phyloP scores from a whole-genome alignment of 2,113 vertebrate genomes.

The Hiodon alosoides region DNA sequence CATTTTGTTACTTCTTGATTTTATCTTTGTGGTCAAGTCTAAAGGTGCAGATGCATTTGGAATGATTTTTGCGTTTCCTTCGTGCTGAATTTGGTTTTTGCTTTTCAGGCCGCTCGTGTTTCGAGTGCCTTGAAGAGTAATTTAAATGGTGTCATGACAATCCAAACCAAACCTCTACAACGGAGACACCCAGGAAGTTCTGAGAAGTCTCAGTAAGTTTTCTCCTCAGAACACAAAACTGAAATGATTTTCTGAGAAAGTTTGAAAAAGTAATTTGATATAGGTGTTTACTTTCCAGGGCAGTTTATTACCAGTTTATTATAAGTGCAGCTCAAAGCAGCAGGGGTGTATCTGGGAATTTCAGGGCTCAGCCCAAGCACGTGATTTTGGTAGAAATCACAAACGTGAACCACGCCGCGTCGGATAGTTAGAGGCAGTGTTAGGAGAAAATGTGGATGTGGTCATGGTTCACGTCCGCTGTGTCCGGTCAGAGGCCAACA shows the following conservation, averaged over 20 bases:
- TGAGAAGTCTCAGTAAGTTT: conserved; percentile 66
- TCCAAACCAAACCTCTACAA: conserved; percentile 76
- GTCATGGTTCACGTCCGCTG: too few relatives aligned
- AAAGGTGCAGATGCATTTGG: neutral
- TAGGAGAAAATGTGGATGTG: too few relatives aligned
- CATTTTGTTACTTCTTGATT: too few relatives aligned
- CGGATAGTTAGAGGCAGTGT: too few relatives aligned
- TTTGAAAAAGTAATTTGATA: neutral
- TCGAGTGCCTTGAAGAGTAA: conserved; percentile 57
- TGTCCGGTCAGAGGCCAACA: too few relatives aligned
- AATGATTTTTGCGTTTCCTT: neutral
- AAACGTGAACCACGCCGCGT: too few relatives aligned
- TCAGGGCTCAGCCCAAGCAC: too few relatives aligned
- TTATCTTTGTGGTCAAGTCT: too few relatives aligned
- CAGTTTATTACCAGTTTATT: neutral
- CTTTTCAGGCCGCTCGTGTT: conserved; percentile 53
- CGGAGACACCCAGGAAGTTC: conserved; percentile 56
- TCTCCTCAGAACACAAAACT: neutral
- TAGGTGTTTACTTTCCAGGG: too few relatives aligned
- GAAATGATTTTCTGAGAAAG: neutral
- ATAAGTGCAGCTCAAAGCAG: too few relatives aligned
- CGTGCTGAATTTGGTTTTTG: conserved; percentile 14
- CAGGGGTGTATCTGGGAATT: too few relatives aligned
- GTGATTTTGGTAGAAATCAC: neutral
- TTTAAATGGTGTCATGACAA: conserved; percentile 77